A percentile compares a stretch with the other conserved stretches of the same genome.
Evolutionary conservation across 1,140 invertebrate species (phyloP).

Genomic region (Panagrolaimus sp.): DNA sequence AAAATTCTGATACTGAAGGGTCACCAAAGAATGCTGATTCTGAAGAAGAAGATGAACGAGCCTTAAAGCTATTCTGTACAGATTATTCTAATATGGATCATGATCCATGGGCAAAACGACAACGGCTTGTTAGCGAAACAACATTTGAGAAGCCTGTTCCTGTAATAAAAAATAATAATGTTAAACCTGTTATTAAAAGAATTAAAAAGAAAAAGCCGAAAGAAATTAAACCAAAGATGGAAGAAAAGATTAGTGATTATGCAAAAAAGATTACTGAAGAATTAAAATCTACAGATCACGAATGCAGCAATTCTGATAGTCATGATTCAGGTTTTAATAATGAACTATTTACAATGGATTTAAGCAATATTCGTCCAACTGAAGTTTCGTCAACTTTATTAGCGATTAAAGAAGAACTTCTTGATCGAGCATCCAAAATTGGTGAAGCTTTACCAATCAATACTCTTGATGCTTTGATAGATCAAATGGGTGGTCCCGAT

Average conservation of each 20-base stretch:
- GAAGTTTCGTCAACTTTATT: constrained; percentile 35
- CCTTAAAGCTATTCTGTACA: not conserved
- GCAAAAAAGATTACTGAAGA: constrained; percentile 29
- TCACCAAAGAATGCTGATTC: not conserved
- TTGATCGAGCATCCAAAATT: constrained; percentile 77
- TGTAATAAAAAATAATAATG: constrained; percentile 62
- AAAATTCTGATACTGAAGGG: constrained; percentile 21
- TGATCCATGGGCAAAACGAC: not conserved
- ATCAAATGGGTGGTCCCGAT: constrained; percentile 91
- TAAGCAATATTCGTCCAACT: not conserved
- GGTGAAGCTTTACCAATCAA: constrained; percentile 88
- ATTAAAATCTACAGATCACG: constrained; percentile 2
- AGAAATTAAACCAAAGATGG: constrained; percentile 58
- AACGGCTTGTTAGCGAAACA: constrained; percentile 36
- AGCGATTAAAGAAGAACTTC: constrained; percentile 80
- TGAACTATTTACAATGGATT: not conserved
- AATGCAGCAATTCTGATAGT: not conserved
- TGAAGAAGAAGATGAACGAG: not conserved
- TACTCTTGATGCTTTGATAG: constrained; percentile 93
- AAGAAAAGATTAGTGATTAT: constrained; percentile 22
- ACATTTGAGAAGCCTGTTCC: constrained; percentile 68
- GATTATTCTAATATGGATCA: not conserved
- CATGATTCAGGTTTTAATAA: not conserved
- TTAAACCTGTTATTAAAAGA: constrained; percentile 65
- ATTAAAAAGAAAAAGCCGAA: constrained; percentile 48